Conservation (phyloP, 2,113 vertebrate genomes). For the Cyprinus carpio region DNA sequence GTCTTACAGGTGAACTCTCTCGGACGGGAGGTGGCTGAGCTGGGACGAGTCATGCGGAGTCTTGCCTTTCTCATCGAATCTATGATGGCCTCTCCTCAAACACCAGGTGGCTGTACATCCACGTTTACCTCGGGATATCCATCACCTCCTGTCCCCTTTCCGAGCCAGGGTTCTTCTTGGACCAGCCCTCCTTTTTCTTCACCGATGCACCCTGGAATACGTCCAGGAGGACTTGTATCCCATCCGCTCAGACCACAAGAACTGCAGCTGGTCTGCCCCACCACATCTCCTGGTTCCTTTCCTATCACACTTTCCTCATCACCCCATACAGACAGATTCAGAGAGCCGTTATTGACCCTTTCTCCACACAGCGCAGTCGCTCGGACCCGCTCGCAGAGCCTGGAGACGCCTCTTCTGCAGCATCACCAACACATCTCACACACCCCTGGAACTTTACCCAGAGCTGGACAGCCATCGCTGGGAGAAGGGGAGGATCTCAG, state of each 20-base stretch:
- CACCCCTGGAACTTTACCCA: slow-evolving; percentile 60
- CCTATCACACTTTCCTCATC: slow-evolving; percentile 21
- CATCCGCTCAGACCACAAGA: slow-evolving; percentile 59
- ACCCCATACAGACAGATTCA: slow-evolving; percentile 17
- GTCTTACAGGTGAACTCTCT: slow-evolving; percentile 70
- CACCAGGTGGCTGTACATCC: slow-evolving; percentile 58
- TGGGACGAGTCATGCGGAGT: slow-evolving; percentile 71
- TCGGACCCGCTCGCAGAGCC: slow-evolving; percentile 58
- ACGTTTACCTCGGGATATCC: slow-evolving; percentile 59
- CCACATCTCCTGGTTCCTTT: not conserved
- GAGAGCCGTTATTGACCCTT: slow-evolving; percentile 39
- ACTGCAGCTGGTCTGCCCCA: slow-evolving; percentile 51
- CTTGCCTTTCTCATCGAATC: slow-evolving; percentile 73
- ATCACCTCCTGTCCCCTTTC: slow-evolving; percentile 29
- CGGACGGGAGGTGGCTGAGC: slow-evolving; percentile 73
- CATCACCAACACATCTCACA: slow-evolving; percentile 36
- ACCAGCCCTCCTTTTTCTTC: slow-evolving; percentile 57
- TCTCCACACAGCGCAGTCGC: slow-evolving; percentile 44
- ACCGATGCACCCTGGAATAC: slow-evolving; percentile 53
- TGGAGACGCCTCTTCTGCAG: slow-evolving; percentile 38
- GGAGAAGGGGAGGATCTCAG: slow-evolving; percentile 41
- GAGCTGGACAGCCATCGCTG: slow-evolving; percentile 49
- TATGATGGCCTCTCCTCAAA: slow-evolving; percentile 60
- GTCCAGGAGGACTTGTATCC: slow-evolving; percentile 43
- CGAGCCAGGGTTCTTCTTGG: slow-evolving; percentile 59